Evolutionary conservation across 2,113 vertebrate genomes (phyloP), one percentile per base, ranked within the genome.

Genomic region (Labeo rohita): DNA sequence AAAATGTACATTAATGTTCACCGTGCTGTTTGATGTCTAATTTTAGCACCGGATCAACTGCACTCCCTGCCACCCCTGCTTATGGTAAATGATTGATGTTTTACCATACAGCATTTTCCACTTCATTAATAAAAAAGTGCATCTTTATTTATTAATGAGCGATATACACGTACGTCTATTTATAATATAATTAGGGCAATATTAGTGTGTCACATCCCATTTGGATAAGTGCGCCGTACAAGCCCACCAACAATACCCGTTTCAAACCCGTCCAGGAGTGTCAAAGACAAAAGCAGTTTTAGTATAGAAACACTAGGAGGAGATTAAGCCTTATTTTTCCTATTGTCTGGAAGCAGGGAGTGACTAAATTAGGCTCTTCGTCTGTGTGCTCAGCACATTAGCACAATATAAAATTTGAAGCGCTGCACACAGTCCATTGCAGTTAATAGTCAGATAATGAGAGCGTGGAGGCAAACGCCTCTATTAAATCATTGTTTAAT

Each of bases 391-490:
- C 93, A 92, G 91, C 93, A 95, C 93, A 94, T 92, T 94, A 92
- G 92, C 90, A 86, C 90, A 75, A 91, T 93, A 91, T 92, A 91
- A 93, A 93, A 93, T 93, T 92, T 92, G 93, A 92, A 90, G 91
- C 89, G 76, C 84, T 87, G 90, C 89, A 88, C 87, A 80, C 86
- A 89, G 85, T 90, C 90, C 85, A 92, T 76, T 84, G 85, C 86
- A 89, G 93, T 93, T 95, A 95, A 95, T 95, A 94, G 94, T 94
- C 93, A 95, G 92, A 95, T 95, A 95, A 95, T 95, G 93, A 94
- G 94, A 92, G 92, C 85, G 92, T 92, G 91, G 91, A 91, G 90
- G 92, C 92, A 93, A 91, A 94, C 89, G 92, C 90, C 93, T 94
- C 93, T 93, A 95, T 95, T 95, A 95, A 95, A 95, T 94, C 93